These are phyloP conservation scores for Aphidius colemani DNA, from an alignment of 2,888 invertebrate species.

Conservation along the genomic window DNA sequence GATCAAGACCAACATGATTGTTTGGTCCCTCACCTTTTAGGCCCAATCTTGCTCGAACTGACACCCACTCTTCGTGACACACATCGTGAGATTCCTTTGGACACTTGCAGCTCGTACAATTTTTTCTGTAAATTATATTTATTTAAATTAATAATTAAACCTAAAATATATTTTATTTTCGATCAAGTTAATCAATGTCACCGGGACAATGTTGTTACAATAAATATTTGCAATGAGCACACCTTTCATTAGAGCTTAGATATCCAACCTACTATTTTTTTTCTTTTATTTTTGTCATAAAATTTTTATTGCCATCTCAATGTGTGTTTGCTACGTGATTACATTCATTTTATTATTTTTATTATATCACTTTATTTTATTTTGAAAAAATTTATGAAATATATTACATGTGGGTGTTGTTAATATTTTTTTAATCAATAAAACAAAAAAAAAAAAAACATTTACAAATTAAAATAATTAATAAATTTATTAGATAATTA, in stretches of 20 bases:
- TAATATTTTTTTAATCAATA: neutral
- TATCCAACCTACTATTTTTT: neutral
- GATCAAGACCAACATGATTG: conserved; percentile 62
- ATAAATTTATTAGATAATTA: no score
- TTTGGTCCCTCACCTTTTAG: conserved; percentile 66
- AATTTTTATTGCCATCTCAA: conserved; percentile 42
- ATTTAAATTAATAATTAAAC: neutral
- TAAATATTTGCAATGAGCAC: conserved; percentile 50
- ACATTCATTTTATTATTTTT: conserved; percentile 5
- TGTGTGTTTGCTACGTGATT: neutral
- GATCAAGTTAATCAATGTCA: conserved; percentile 1
- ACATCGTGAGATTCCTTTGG: conserved; percentile 88
- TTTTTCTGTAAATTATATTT: conserved; percentile 70
- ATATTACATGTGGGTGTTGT: neutral
- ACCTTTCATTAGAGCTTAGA: conserved; percentile 44
- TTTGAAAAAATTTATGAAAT: neutral
- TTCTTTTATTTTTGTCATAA: conserved; percentile 34
- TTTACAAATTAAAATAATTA: neutral
- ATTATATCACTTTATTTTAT: neutral
- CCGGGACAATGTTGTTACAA: conserved; percentile 25
- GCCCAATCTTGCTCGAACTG: conserved; percentile 75
- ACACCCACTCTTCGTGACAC: conserved; percentile 84
- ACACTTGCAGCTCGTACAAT: conserved; percentile 92
- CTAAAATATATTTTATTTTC: neutral
- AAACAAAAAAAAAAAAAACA: neutral